Percentiles rank a stretch among this genome's conserved stretches.
phyloP scores from a whole-genome alignment of 2,797 vertebrate genomes.

The Aselliscus stoliczkanus region DNA sequence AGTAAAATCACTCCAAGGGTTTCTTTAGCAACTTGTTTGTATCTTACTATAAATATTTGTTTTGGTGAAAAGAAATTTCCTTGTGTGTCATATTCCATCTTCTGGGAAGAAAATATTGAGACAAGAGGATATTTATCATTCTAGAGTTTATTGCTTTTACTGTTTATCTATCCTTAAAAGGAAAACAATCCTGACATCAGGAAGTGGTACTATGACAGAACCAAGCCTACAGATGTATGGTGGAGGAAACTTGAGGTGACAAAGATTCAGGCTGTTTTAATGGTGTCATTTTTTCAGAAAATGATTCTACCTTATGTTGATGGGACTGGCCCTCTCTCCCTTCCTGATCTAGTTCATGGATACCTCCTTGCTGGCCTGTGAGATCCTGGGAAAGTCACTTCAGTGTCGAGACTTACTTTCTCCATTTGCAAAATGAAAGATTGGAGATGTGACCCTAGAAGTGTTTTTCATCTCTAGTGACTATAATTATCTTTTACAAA shows the following conservation, averaged over 20 bases:
- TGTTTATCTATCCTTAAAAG: slow-evolving; percentile 61
- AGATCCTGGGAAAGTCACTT: not conserved
- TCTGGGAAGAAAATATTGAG: slow-evolving; percentile 61
- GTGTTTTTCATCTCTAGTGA: not conserved
- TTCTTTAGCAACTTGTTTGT: slow-evolving; percentile 37
- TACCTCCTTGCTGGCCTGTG: too few relatives aligned
- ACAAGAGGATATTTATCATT: slow-evolving; percentile 50
- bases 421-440: not conserved
- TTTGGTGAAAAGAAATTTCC: slow-evolving; percentile 67
- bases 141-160: slow-evolving; percentile 36
- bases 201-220: not conserved
- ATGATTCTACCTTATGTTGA: not conserved
- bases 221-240: not conserved
- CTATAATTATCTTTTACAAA: not conserved
- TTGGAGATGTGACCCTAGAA: not conserved
- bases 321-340: fast-evolving
- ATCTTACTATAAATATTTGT: slow-evolving; percentile 63
- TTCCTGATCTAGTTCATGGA: not conserved
- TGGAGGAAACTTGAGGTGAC: not conserved
- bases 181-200: slow-evolving; percentile 40
- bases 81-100: slow-evolving; percentile 49
- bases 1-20: slow-evolving; percentile 3
- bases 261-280: not conserved
- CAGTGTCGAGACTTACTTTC: not conserved
- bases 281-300: not conserved